phyloP scores from a whole-genome alignment of 2,888 invertebrate species.

The Troides oblongomaculatus region DNA sequence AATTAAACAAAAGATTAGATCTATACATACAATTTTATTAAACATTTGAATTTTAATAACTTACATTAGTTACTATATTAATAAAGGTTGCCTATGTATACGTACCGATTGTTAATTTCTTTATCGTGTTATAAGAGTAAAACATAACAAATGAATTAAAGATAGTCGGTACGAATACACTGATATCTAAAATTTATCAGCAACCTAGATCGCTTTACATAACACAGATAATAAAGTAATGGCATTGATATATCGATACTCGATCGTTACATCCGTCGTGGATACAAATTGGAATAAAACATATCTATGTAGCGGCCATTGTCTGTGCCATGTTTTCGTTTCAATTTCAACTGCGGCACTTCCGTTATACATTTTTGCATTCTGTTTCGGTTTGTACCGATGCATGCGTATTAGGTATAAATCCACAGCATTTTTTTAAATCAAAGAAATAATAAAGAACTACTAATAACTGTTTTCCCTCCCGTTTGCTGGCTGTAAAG shows the following conservation, averaged over 20 bases:
- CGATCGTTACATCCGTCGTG: constrained; percentile 18
- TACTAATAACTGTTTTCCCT: too few relatives aligned
- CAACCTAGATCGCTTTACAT: not conserved
- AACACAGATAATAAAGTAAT: not conserved
- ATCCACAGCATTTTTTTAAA: not conserved
- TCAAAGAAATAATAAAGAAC: too few relatives aligned
- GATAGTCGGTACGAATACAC: not conserved
- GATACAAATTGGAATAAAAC: constrained; percentile 25
- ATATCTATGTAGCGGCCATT: constrained; percentile 8
- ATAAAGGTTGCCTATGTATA: too few relatives aligned
- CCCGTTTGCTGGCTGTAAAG: too few relatives aligned
- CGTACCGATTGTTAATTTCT: too few relatives aligned
- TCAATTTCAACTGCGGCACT: constrained; percentile 20
- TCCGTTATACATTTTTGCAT: constrained; percentile 5
- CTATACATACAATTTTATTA: too few relatives aligned
- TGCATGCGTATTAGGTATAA: not conserved
- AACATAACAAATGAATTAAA: not conserved
- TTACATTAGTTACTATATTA: too few relatives aligned
- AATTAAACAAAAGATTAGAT: too few relatives aligned
- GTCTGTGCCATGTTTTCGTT: constrained; percentile 14
- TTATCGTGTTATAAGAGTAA: not conserved
- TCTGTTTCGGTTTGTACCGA: not conserved
- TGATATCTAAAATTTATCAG: not conserved
- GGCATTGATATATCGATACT: constrained; percentile 7
- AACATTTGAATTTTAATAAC: too few relatives aligned